A percentile compares a stretch with the other conserved stretches of the same genome.
These are phyloP conservation scores for Porphyrio hochstetteri DNA, from an alignment of 2,113 vertebrate genomes.

Conservation along the genomic window DNA sequence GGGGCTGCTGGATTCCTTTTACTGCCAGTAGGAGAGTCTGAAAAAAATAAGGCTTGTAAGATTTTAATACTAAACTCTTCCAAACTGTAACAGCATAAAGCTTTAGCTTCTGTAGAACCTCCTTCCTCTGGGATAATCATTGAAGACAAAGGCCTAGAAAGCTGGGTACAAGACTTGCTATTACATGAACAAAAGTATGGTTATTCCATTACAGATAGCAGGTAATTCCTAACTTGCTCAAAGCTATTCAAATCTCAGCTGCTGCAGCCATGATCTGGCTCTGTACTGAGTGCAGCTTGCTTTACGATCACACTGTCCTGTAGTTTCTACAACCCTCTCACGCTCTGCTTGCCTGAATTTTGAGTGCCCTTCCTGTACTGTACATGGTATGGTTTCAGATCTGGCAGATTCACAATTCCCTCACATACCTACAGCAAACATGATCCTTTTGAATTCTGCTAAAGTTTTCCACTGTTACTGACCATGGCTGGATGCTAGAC, in stretches of 20 bases:
- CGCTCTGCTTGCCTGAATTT: background rate
- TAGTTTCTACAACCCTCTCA: background rate
- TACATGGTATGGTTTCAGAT: accelerated
- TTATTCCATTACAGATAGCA: background rate
- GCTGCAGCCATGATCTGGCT: background rate
- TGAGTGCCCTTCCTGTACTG: background rate
- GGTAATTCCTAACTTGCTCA: background rate
- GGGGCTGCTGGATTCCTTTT: background rate
- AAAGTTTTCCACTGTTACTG: background rate
- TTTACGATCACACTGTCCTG: background rate
- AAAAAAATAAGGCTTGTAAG: background rate
- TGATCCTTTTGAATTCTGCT: background rate
- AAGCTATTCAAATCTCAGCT: background rate
- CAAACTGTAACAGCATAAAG: background rate
- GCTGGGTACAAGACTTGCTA: background rate
- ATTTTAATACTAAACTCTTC: background rate
- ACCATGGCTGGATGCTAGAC: background rate
- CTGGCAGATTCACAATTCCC: background rate
- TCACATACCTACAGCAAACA: background rate
- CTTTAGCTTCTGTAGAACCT: background rate
- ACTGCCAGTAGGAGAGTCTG: background rate
- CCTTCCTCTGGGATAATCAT: background rate
- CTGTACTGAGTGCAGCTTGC: background rate
- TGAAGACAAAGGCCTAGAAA: background rate
- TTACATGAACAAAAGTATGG: background rate